Conservation (phyloP, 2,797 vertebrate genomes). For the Ambastaia sidthimunki region DNA sequence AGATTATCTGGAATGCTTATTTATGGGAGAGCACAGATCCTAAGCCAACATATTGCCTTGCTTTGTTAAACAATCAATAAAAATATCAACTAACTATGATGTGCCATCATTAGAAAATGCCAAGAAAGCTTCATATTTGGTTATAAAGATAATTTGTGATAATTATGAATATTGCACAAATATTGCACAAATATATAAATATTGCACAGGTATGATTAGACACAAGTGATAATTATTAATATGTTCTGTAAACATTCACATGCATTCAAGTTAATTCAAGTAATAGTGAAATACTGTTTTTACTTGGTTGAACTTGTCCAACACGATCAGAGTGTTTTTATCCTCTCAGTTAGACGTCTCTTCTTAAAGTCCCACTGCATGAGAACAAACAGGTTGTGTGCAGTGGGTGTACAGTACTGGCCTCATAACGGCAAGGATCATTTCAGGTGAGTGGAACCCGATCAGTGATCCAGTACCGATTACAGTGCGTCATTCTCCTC, state of each 20-base stretch:
- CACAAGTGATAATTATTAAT: too few relatives aligned
- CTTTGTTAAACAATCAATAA: neutral
- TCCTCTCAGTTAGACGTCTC: neutral
- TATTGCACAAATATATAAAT: too few relatives aligned
- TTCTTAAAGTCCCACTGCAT: neutral
- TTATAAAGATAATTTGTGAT: too few relatives aligned
- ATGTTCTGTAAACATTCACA: neutral
- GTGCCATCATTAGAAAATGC: too few relatives aligned
- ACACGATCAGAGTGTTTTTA: neutral
- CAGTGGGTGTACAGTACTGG: constrained; percentile 15
- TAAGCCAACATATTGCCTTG: neutral
- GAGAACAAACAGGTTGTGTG: neutral
- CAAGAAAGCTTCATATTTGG: too few relatives aligned
- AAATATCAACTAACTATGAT: too few relatives aligned
- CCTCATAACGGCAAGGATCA: constrained; percentile 5
- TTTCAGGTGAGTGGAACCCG: constrained; percentile 36
- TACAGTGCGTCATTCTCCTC: constrained; percentile 26
- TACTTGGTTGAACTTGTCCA: neutral
- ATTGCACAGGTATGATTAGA: too few relatives aligned
- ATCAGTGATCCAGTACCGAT: constrained; percentile 36
- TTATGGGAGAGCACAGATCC: neutral
- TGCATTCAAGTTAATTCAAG: neutral
- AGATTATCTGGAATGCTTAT: neutral
- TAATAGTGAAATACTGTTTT: neutral
- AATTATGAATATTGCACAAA: too few relatives aligned